Base-by-base conservation (phyloP, 1,140 invertebrate species). In the Zaprionus camerounensis region DNA sequence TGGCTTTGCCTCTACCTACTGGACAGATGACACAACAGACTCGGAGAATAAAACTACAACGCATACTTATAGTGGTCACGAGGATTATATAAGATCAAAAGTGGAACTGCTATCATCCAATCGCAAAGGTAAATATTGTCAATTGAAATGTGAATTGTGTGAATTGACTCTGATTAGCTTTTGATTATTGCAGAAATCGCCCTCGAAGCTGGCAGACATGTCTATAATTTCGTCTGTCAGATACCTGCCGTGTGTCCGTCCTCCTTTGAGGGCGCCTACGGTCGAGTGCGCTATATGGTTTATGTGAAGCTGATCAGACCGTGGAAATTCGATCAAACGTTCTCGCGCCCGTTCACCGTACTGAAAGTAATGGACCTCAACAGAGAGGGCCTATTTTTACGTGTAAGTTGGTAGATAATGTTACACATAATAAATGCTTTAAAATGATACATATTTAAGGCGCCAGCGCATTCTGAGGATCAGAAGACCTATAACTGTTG, bases 251-350 rank as follows among this genome's bases (percentile, higher is more conserved):
- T 93, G 65, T 92, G 95, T 63, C 95, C 95, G 6, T 95, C 96
- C 49, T 96, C 96, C 24, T 96, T 96, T 93, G 96, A 96, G 84
- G 95, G 95, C 1, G 94, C 95, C 46, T 94, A 94, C 80, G 96
- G 96, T 1, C 94, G 94, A 70, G 93, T 96, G 61, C 93, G 95
- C 17, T 96, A 97, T 81, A 94, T 94, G 75, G 93, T 96, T 3
- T 96, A 95, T 92, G 96, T 92, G 5, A 74, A 66, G 13, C 92
- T 97, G 70, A 95, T 96, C 88, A 94, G 96, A 34, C 96, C 96
- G 28, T 97, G 96, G 96, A 95, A 95, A 59, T 95, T 95, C 77
- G 96, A 97, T 93, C 94, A 96, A 74, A 95, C 95, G 75, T 94
- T 94, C 53, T 96, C 96, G 92, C 94, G 94, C 68, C 94, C 94